Base-by-base conservation (phyloP, 2,113 vertebrate species). In the Antennarius striatus region DNA sequence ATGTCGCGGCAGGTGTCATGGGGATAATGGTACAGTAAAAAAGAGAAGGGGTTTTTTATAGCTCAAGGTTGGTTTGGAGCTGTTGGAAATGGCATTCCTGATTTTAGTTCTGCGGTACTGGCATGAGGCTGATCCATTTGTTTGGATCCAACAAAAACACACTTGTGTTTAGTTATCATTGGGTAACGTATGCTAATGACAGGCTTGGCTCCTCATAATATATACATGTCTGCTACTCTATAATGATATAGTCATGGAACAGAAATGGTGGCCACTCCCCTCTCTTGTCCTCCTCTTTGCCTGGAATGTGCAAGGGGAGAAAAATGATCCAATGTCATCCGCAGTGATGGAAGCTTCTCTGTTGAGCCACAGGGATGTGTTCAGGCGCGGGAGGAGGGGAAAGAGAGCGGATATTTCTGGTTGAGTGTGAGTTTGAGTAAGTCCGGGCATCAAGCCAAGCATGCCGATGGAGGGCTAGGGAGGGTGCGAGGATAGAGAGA, bases 221-320 rank as follows among this genome's bases (percentile, higher is more conserved):
- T 92, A 93, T 93, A 91, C 93, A 92, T 91, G 93, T 95, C 93
- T 95, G 93, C 93, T 94, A 91, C 93, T 94, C 93, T 91, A 94
- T 94, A 94, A 95, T 95, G 93, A 93, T 92, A 84, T 94, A 95
- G 94, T 94, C 94, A 90, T 76, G 88, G 84, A 95, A 93, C 92
- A 92, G 91, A 87, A 93, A 90, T 85, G 87, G 90, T 83, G 78
- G 80, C 70, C 73, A 64, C 75, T 75, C 84, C 81, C 83, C 65
- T 69, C 82, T 80, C 78, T 79, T 61, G 64, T 83, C 74, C 50
- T 83, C 59, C 80, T 81, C 88, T 68, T 74, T 81, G 56, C 88
- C 92, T 86, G 85, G 88, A 87, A 89, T 88, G 86, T 87, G 82
- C 79, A 81, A 69, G 71, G 63, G 75, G 81, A 81, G 84, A 92